Evolutionary conservation across 2,888 invertebrate genomes (phyloP).

Genomic region (Drosophila mayaguana): DNA sequence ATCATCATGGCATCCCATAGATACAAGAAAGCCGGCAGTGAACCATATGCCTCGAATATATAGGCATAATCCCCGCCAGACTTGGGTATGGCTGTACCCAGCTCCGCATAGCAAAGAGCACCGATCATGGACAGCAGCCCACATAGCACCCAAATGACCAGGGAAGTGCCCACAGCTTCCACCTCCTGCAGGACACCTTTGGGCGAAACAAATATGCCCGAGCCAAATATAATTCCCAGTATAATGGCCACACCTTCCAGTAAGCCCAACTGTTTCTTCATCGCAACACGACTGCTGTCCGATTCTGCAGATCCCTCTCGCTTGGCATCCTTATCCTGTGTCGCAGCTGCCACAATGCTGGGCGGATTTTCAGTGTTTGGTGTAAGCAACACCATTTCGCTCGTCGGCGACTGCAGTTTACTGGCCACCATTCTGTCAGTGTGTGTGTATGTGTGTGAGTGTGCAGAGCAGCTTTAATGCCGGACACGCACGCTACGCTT

Average conservation of each 20-base stretch:
- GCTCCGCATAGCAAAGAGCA: constrained; percentile 98
- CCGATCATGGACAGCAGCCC: constrained; percentile 96
- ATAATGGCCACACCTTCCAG: constrained; percentile 97
- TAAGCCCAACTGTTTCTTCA: constrained; percentile 95
- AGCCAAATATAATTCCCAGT: constrained; percentile 97
- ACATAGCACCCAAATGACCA: constrained; percentile 94
- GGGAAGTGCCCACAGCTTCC: constrained; percentile 94
- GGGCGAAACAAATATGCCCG: constrained; percentile 98
- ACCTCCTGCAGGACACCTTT: constrained; percentile 96
- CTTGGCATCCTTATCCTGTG: constrained; percentile 38
- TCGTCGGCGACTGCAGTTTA: constrained; percentile 81
- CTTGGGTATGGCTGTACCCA: constrained; percentile 92
- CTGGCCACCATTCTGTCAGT: constrained; percentile 64
- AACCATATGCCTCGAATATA: constrained; percentile 95
- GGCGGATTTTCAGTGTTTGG: constrained; percentile 77
- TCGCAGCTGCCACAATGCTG: constrained; percentile 24
- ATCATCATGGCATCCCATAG: constrained; percentile 99
- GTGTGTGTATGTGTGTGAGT: neutral
- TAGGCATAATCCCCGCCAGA: constrained; percentile 99
- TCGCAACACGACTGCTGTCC: constrained; percentile 86
- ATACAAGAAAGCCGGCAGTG: constrained; percentile 96
- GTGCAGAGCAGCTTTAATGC: constrained; percentile 30
- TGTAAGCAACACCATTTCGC: constrained; percentile 84
- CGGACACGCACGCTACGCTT: constrained; percentile 58
- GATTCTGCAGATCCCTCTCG: constrained; percentile 74